Base-by-base conservation (phyloP, 1,140 invertebrate species). In the Panagrolaimus sp. region DNA sequence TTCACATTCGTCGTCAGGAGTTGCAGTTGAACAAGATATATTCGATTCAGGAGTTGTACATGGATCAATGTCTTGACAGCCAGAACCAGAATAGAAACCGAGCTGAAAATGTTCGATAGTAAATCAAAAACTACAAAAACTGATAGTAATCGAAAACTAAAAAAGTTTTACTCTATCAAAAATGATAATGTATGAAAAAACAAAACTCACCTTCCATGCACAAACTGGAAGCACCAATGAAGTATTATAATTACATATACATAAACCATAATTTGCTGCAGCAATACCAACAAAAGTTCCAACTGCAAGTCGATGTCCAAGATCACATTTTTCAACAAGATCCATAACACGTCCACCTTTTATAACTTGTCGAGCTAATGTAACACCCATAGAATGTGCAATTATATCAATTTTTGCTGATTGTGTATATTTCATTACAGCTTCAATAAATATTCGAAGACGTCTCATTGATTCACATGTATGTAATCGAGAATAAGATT, bases 131-230 rank as follows among this genome's bases (percentile, higher is more conserved):
- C n/a, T n/a, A n/a, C n/a, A n/a, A n/a, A n/a, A n/a, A n/a, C n/a
- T n/a, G n/a, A n/a, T n/a, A n/a, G n/a, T n/a, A n/a, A n/a, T n/a
- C n/a, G n/a, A n/a, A n/a, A n/a, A n/a, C n/a, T n/a, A n/a, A n/a
- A n/a, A n/a, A n/a, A n/a, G n/a, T n/a, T n/a, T n/a, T n/a, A n/a
- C n/a, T n/a, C n/a, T n/a, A n/a, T n/a, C n/a, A n/a, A n/a, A n/a
- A n/a, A n/a, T n/a, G n/a, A n/a, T n/a, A n/a, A n/a, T n/a, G n/a
- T n/a, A n/a, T n/a, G n/a, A 88, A 70, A 98, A 88, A 87, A 98
- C 95, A 88, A 31, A 38, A 31, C 38, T 47, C 31, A 67, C 66
- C 13, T n/a, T 53, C 14, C 4, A 25, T 13, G 25, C 48, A 31
- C 66, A 67, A 57, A 45, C 66, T 63, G 66, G 66, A 25, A 61